Percentiles rank a stretch among this genome's conserved stretches.
phyloP scores from a whole-genome alignment of 2,113 vertebrate species.

The Naja naja region DNA sequence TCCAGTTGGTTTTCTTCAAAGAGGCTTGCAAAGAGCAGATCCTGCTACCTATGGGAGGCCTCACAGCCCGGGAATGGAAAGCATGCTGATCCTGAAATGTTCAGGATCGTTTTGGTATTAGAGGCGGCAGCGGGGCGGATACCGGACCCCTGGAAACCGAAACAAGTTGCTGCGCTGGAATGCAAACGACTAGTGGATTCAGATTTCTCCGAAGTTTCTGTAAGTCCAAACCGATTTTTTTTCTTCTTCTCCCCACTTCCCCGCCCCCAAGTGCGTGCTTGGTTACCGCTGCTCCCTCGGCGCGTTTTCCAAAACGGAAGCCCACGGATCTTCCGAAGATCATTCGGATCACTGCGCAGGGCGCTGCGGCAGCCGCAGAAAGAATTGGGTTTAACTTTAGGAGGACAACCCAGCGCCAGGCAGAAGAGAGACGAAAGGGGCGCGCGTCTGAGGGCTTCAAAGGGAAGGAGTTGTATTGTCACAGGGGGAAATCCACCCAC shows the following conservation, averaged over 20 bases:
- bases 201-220: neutral
- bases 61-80: neutral
- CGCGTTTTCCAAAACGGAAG: neutral
- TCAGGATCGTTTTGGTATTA: neutral
- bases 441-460: neutral
- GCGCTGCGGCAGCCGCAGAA: too few relatives aligned
- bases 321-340: neutral
- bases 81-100: neutral
- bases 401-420: too few relatives aligned
- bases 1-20: constrained; percentile 14
- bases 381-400: neutral
- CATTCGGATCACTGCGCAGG: neutral
- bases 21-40: neutral
- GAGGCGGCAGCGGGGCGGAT: neutral
- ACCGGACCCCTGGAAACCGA: neutral
- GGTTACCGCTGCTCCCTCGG: neutral
- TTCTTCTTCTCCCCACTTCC: neutral
- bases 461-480: neutral
- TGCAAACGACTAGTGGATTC: neutral
- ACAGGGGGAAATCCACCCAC: neutral
- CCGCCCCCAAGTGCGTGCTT: neutral
- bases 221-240: neutral
- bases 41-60: neutral
- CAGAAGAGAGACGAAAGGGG: too few relatives aligned
- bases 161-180: too few relatives aligned